phyloP scores from a whole-genome alignment of 2,888 invertebrate species.

The Mechanitis mazaeus region DNA sequence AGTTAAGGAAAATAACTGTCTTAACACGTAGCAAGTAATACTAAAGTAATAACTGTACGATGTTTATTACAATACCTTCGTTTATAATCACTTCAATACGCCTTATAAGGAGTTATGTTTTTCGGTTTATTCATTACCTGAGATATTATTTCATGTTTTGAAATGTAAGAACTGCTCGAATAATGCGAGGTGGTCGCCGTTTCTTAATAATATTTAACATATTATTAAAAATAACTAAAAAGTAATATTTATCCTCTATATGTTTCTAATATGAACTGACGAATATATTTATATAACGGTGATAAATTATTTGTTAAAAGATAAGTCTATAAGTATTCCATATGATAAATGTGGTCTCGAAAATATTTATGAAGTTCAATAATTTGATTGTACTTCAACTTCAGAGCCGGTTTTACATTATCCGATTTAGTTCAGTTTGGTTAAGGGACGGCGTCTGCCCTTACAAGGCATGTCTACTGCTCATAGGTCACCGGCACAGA shows the following conservation, averaged over 20 bases:
- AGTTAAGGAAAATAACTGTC: conserved; percentile 20
- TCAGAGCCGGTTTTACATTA: conserved; percentile 23
- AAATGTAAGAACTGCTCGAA: background rate
- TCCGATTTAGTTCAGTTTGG: conserved; percentile 24
- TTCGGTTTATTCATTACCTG: background rate
- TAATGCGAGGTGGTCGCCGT: background rate
- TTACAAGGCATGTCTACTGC: conserved; percentile 59
- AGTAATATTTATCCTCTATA: too few species aligned
- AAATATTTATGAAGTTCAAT: too few species aligned
- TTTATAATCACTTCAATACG: conserved; percentile 3
- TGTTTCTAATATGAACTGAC: too few species aligned
- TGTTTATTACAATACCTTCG: background rate
- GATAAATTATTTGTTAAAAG: too few species aligned
- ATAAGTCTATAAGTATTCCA: too few species aligned
- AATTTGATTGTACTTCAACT: background rate
- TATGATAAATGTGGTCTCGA: too few species aligned
- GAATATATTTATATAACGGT: too few species aligned
- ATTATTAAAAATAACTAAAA: too few species aligned
- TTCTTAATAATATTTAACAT: too few species aligned
- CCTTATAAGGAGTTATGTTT: background rate
- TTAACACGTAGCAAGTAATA: conserved; percentile 18
- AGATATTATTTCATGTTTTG: background rate
- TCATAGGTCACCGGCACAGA: conserved; percentile 56
- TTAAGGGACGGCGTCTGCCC: conserved; percentile 62
- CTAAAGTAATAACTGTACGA: conserved; percentile 1